phyloP scores from a whole-genome alignment of 1,140 invertebrate species.

The Eulimnadia texana region DNA sequence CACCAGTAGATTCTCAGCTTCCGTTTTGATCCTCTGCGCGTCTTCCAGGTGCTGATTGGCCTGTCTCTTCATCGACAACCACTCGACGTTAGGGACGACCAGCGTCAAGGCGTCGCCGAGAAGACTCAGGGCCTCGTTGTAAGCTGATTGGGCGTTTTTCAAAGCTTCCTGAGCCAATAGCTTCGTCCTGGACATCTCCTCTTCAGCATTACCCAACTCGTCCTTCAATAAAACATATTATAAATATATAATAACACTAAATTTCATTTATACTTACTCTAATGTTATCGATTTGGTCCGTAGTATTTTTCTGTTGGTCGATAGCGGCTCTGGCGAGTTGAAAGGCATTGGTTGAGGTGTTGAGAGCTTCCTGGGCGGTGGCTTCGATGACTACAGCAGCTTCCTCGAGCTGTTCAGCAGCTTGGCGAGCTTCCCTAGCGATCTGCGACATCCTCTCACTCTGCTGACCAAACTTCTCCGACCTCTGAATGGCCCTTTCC shows the following conservation, averaged over 20 bases:
- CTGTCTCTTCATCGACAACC: slow-evolving; percentile 46
- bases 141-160: slow-evolving; percentile 51
- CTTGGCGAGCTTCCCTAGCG: slow-evolving; percentile 62
- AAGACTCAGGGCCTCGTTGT: slow-evolving; percentile 61
- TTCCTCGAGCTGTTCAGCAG: slow-evolving; percentile 57
- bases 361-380: slow-evolving; percentile 61
- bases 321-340: slow-evolving; percentile 64
- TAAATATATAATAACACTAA: no score
- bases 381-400: slow-evolving; percentile 61
- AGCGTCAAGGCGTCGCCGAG: slow-evolving; percentile 59
- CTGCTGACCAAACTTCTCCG: slow-evolving; percentile 74
- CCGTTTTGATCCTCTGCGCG: slow-evolving; percentile 42
- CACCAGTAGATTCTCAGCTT: slow-evolving; percentile 45
- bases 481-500: slow-evolving; percentile 59
- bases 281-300: slow-evolving; percentile 25
- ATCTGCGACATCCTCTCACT: slow-evolving; percentile 80
- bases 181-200: slow-evolving; percentile 36
- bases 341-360: slow-evolving; percentile 64
- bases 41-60: slow-evolving; percentile 33
- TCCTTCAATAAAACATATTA: background rate
- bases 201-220: slow-evolving; percentile 1
- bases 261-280: background rate
- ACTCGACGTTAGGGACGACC: slow-evolving; percentile 54
- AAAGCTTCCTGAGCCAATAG: slow-evolving; percentile 53
- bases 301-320: slow-evolving; percentile 52